These are phyloP conservation scores for Rhynchopsitta pachyrhyncha DNA, from an alignment of 2,113 vertebrate species.

Conservation along the genomic window DNA sequence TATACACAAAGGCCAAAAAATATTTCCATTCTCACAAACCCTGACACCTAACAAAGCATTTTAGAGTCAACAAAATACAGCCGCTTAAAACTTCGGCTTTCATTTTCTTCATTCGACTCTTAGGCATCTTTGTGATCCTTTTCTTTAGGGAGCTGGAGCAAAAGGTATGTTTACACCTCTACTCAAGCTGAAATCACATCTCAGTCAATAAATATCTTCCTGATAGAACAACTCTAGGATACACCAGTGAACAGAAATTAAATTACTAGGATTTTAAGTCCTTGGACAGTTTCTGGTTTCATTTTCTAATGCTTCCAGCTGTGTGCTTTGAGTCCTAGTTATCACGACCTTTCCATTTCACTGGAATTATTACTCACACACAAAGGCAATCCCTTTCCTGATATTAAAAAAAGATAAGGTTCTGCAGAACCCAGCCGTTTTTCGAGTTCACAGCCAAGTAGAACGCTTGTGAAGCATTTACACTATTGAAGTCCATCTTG, in stretches of 20 bases:
- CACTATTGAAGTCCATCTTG: fast-evolving
- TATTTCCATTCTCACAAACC: not conserved
- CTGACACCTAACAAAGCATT: not conserved
- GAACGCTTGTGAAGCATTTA: not conserved
- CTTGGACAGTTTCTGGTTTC: not conserved
- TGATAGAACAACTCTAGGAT: not conserved
- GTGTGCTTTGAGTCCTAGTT: not conserved
- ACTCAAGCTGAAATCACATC: not conserved
- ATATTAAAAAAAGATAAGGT: not conserved
- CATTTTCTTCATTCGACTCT: not conserved
- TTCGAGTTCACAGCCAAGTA: not conserved
- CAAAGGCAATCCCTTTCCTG: not conserved
- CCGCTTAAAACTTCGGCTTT: not conserved
- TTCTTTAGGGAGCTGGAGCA: not conserved
- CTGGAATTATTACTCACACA: constrained; percentile 3
- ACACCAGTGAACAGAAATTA: fast-evolving
- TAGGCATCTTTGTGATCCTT: not conserved
- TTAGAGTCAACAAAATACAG: not conserved
- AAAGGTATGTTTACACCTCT: not conserved
- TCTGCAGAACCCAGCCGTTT: not conserved
- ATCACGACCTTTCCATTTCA: not conserved
- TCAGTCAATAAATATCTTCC: not conserved
- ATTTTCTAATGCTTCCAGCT: not conserved
- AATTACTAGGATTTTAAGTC: fast-evolving
- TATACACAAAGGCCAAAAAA: not conserved